These are phyloP conservation scores for Leptatherina wallacei DNA, from an alignment of 2,797 vertebrate genomes.

Conservation along the genomic window DNA sequence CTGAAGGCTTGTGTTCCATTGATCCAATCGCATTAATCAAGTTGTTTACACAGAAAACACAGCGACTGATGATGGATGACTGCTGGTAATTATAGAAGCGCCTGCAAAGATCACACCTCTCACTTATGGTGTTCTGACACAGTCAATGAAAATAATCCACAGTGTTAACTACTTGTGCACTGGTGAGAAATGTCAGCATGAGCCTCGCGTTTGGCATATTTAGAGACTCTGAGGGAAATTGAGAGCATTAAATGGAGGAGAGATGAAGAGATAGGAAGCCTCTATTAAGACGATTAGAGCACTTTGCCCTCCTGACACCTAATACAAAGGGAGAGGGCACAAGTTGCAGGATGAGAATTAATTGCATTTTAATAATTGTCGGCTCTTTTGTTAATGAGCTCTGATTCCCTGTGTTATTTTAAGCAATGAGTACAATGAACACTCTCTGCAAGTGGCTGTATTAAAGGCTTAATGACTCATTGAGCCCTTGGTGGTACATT, in stretches of 20 bases:
- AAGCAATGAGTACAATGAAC: constrained; percentile 11
- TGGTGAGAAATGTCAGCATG: constrained; percentile 24
- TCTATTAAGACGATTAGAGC: constrained; percentile 35
- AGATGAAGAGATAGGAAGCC: constrained; percentile 20
- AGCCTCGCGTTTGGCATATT: constrained; percentile 6
- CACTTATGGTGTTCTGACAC: constrained; percentile 37
- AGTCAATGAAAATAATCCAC: constrained; percentile 51
- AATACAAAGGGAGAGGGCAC: constrained; percentile 43
- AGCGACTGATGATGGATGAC: constrained; percentile 60
- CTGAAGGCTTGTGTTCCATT: constrained; percentile 59
- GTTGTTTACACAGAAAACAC: constrained; percentile 65
- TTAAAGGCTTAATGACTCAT: constrained; percentile 59
- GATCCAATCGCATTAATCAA: constrained; percentile 75
- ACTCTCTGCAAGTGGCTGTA: constrained; percentile 22
- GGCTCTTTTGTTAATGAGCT: constrained; percentile 47
- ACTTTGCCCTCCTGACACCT: constrained; percentile 35
- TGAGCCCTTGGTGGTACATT: constrained; percentile 23
- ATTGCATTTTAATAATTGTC: constrained; percentile 64
- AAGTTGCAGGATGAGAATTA: constrained; percentile 46
- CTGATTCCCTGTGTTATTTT: constrained; percentile 18
- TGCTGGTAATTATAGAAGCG: constrained; percentile 59
- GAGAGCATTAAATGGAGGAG: neutral
- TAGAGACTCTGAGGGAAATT: constrained; percentile 7
- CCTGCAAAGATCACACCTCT: constrained; percentile 62
- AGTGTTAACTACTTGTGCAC: constrained; percentile 42